Conservation (phyloP, 1,140 invertebrate genomes). For the Dufourea novaeangliae region DNA sequence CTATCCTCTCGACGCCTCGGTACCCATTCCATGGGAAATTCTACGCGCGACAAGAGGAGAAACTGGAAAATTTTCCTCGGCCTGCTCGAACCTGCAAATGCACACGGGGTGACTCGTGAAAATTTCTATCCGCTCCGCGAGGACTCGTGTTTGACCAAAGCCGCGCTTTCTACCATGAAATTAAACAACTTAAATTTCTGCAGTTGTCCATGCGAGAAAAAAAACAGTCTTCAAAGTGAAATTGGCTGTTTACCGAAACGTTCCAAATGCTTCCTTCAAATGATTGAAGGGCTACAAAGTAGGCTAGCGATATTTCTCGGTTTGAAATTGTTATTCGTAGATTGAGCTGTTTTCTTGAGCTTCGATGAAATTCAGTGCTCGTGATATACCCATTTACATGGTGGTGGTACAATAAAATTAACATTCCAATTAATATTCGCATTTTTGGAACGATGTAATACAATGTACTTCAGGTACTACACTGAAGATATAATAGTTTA, state of each 20-base stretch:
- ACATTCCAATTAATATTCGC: too few relatives aligned
- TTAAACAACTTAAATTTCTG: conserved; percentile 5
- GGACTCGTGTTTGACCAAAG: neutral
- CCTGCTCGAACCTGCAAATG: conserved; percentile 20
- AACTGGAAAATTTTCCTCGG: conserved; percentile 49
- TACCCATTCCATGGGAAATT: conserved; percentile 29
- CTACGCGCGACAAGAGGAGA: conserved; percentile 34
- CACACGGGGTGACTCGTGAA: conserved; percentile 12
- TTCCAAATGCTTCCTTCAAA: neutral
- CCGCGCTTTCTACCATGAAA: conserved; percentile 6
- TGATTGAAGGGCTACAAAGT: neutral
- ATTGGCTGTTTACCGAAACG: neutral
- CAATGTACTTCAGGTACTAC: too few relatives aligned
- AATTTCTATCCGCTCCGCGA: neutral
- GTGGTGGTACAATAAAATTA: too few relatives aligned
- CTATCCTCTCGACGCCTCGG: neutral
- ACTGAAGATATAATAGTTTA: too few relatives aligned
- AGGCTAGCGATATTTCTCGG: neutral
- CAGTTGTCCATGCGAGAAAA: neutral
- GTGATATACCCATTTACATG: neutral
- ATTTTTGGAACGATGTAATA: too few relatives aligned
- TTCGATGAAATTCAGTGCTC: neutral
- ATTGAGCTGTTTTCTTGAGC: neutral
- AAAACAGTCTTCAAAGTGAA: neutral
- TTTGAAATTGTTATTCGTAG: conserved; percentile 1